Conservation (phyloP, 2,888 invertebrate genomes). For the Nomada fucata region DNA sequence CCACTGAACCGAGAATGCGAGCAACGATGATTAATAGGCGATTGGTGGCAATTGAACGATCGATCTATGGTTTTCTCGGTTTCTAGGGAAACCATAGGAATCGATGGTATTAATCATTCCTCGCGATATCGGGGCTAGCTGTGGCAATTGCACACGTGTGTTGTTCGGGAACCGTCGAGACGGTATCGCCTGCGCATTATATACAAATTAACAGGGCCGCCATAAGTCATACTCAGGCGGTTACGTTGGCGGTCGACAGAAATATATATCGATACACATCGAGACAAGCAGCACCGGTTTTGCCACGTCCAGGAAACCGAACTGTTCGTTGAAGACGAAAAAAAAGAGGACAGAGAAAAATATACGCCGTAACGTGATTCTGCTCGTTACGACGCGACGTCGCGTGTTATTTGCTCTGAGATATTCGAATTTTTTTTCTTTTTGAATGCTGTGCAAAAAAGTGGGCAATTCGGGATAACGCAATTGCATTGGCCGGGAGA, state of each 20-base stretch:
- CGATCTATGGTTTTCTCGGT: conserved; percentile 39
- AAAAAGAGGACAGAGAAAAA: too few relatives aligned
- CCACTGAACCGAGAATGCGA: conserved; percentile 7
- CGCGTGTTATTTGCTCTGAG: too few relatives aligned
- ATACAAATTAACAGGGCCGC: conserved; percentile 44
- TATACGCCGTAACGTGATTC: conserved; percentile 34
- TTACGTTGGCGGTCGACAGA: conserved; percentile 46
- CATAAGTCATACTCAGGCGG: conserved; percentile 48
- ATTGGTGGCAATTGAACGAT: conserved; percentile 35
- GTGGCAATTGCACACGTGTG: conserved; percentile 27
- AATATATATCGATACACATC: conserved; percentile 50
- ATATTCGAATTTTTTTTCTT: too few relatives aligned
- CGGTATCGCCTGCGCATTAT: conserved; percentile 31
- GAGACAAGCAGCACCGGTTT: conserved; percentile 61
- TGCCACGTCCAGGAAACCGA: conserved; percentile 57
- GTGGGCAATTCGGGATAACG: too few relatives aligned
- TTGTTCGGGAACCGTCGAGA: background rate
- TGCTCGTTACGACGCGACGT: conserved; percentile 33
- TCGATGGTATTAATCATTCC: conserved; percentile 29
- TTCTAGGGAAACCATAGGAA: conserved; percentile 37
- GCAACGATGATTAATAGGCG: conserved; percentile 34
- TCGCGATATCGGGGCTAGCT: background rate
- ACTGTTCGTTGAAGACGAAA: conserved; percentile 24
- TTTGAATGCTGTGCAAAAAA: too few relatives aligned
- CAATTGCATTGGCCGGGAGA: too few relatives aligned